Base-by-base conservation (phyloP, 92 coral and sea anemone species). In the Epizoanthus illoricatus region DNA sequence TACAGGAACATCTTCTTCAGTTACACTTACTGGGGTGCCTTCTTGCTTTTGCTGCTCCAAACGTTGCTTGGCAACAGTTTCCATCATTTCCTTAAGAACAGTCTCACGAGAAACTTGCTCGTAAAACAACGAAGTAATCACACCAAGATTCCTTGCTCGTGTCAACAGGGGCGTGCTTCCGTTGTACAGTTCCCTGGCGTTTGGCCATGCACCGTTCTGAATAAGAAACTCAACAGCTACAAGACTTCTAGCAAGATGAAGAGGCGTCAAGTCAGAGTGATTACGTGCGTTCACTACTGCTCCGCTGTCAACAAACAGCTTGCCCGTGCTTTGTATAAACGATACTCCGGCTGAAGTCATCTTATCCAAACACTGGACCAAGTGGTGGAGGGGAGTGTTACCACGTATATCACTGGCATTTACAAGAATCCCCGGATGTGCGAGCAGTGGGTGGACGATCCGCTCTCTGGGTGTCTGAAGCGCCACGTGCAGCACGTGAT, bases 131-230 rank as follows among this genome's bases (percentile, higher is more conserved):
- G 52, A 57, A 55, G 20, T 23, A 3, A 41, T 75, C 5, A 43
- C 21, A 39, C 52, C 67, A 33, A 55, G 41, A 54, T 33, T 75
- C 67, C 42, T 75, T 17, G 80, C 80, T 13, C 66, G 67, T 18
- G 54, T 58, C 18, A 75, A 28, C 42, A 75, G 39, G 12, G 80
- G 80, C 4, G 80, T 75, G 67, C 41, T 36, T 15, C 52, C 67
- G 3, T 57, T 64, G 67, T 75, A 24, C 39, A 13, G n/a, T 47
- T 79, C 84, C 11, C 41, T 64, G 49, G 63, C 84, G 73, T 79
- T 79, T 63, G 40, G 56, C 84, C 71, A 79, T 13, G 84, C 84
- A 79, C 73, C 84, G 21, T 79, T 63, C 47, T 79, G 21, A 41
- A 79, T 24, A 23, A 79, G 69, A 52, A 79, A 66, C 59, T 79